phyloP scores from a whole-genome alignment of 2,113 vertebrate species.

The Axis porcinus region DNA sequence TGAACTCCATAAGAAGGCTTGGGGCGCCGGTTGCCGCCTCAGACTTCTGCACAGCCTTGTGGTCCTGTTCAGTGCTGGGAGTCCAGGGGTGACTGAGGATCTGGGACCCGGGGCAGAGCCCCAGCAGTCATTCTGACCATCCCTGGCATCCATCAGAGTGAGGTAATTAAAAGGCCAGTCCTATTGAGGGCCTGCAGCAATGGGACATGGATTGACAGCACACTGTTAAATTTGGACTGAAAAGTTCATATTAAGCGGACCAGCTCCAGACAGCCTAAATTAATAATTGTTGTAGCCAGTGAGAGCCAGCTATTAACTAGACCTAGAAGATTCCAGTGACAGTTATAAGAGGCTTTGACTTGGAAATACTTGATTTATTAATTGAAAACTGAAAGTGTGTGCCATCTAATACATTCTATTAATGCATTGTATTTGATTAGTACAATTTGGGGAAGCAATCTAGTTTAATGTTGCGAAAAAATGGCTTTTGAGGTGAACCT shows the following conservation, averaged over 20 bases:
- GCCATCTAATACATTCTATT: not conserved
- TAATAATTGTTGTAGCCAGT: not conserved
- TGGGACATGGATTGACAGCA: not conserved
- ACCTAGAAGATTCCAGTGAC: not conserved
- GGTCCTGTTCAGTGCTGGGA: not conserved
- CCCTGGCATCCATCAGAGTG: not conserved
- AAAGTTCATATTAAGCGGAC: not conserved
- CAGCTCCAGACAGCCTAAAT: not conserved
- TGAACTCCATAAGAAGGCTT: not conserved
- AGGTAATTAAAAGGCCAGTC: conserved; percentile 11
- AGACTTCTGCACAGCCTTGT: not conserved
- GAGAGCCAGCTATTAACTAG: not conserved
- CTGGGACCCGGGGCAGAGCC: not conserved
- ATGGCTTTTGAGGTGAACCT: not conserved
- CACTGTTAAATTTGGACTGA: not conserved
- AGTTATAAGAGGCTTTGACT: conserved; percentile 1
- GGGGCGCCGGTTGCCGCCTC: not conserved
- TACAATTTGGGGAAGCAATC: not conserved
- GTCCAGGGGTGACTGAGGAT: not conserved
- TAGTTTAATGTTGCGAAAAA: not conserved
- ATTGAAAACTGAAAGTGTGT: conserved; percentile 40
- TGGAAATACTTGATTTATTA: conserved; percentile 43
- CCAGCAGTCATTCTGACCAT: not conserved
- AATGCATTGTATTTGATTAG: not conserved
- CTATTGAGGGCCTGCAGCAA: not conserved